Evolutionary conservation across 2,888 invertebrate species (phyloP).

Genomic region (Eupeodes latifasciatus): DNA sequence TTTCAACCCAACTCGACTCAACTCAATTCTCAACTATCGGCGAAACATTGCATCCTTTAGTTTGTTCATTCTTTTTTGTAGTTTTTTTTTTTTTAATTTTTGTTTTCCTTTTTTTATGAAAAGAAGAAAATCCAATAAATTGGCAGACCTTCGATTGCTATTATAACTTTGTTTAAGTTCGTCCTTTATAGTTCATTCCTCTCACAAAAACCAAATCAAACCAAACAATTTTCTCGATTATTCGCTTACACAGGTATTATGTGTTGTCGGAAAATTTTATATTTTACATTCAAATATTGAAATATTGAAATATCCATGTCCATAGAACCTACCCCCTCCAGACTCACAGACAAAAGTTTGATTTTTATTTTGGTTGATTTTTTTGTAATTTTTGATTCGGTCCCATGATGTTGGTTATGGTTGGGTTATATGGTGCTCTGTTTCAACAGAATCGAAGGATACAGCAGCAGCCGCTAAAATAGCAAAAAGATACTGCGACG

Average conservation of each 20-base stretch:
- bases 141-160: conserved; percentile 69
- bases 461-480: conserved; percentile 13
- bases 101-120: background rate
- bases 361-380: background rate
- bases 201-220: conserved; percentile 17
- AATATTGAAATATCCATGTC: conserved; percentile 46
- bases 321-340: background rate
- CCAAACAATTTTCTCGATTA: conserved; percentile 9
- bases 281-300: conserved; percentile 73
- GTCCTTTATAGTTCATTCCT: conserved; percentile 13
- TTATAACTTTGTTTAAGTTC: conserved; percentile 55
- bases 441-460: conserved; percentile 34
- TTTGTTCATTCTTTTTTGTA: background rate
- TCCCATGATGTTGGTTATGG: conserved; percentile 15
- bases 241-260: conserved; percentile 60
- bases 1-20: conserved; percentile 2
- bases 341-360: conserved; percentile 56
- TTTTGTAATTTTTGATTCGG: conserved; percentile 17
- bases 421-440: background rate
- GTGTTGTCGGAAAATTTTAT: conserved; percentile 46
- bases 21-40: background rate
- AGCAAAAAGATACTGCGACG: conserved; percentile 29
- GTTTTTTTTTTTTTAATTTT: background rate
- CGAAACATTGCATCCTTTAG: conserved; percentile 3
- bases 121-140: conserved; percentile 69